phyloP scores from a whole-genome alignment of 2,888 invertebrate species.

The Junonia oenone region DNA sequence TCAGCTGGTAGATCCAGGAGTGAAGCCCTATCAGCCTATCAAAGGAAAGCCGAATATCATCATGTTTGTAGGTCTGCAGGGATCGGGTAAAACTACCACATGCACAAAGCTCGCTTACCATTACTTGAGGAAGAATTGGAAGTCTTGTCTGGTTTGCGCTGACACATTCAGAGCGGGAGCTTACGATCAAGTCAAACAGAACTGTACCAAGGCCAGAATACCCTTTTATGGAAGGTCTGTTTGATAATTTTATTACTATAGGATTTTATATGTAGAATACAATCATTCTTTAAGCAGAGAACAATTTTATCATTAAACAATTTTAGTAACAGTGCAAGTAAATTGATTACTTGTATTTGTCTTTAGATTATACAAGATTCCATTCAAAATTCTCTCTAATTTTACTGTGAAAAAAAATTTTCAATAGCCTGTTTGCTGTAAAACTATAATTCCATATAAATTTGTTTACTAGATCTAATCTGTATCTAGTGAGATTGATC shows the following conservation, averaged over 20 bases:
- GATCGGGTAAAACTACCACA: slow-evolving; percentile 99
- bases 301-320: too few species aligned
- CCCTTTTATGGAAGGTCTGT: slow-evolving; percentile 97
- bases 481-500: too few species aligned
- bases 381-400: too few species aligned
- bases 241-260: background rate
- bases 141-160: slow-evolving; percentile 98
- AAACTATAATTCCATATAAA: too few species aligned
- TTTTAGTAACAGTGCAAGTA: too few species aligned
- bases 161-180: slow-evolving; percentile 99
- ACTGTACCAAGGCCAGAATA: slow-evolving; percentile 98
- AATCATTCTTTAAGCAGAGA: too few species aligned
- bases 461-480: too few species aligned
- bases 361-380: too few species aligned
- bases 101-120: slow-evolving; percentile 99
- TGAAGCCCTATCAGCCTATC: slow-evolving; percentile 96
- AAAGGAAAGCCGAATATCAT: slow-evolving; percentile 97
- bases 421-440: too few species aligned
- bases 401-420: too few species aligned
- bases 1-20: slow-evolving; percentile 97
- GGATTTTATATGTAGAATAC: too few species aligned
- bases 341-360: too few species aligned
- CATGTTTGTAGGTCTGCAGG: slow-evolving; percentile 99
- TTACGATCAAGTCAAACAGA: slow-evolving; percentile 99
- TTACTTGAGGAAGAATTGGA: slow-evolving; percentile 99